These are phyloP conservation scores for Streblospio benedicti DNA, from an alignment of 1,140 invertebrate species.

Conservation along the genomic window DNA sequence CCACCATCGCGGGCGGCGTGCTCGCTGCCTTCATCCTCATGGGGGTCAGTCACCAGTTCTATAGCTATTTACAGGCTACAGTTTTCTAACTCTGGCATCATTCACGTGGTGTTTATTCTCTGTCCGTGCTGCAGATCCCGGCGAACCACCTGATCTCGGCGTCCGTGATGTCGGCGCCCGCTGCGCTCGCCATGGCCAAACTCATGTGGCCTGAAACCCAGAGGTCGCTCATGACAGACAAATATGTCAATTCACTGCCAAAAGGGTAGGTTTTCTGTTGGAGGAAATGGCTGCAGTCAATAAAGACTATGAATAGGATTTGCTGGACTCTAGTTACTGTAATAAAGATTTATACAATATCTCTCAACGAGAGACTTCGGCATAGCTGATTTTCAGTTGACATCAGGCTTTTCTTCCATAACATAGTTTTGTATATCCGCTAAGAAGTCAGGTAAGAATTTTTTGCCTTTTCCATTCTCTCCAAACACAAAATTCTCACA, in stretches of 20 bases:
- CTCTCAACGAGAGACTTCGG: no score
- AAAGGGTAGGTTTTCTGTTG: conserved; percentile 10
- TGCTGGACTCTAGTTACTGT: no score
- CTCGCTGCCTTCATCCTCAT: conserved; percentile 16
- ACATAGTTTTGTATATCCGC: no score
- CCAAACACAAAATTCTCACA: no score
- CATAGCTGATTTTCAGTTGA: no score
- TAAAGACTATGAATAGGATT: no score
- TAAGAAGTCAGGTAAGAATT: no score
- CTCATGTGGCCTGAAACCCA: conserved; percentile 82
- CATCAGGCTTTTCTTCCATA: no score
- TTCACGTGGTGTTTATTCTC: background rate
- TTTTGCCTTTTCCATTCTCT: no score
- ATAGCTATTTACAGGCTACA: background rate
- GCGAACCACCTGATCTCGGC: conserved; percentile 64
- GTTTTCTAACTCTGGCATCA: background rate
- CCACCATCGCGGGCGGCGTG: conserved; percentile 36
- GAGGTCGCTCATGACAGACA: conserved; percentile 41
- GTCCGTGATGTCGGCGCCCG: conserved; percentile 89
- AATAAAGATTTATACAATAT: no score
- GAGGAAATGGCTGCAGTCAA: no score
- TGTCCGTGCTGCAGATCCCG: conserved; percentile 9
- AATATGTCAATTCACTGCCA: conserved; percentile 9
- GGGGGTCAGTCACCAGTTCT: conserved; percentile 10
- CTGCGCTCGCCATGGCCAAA: conserved; percentile 78